Evolutionary conservation across 2,797 vertebrate species (phyloP).

Genomic region (Gymnodraco acuticeps): DNA sequence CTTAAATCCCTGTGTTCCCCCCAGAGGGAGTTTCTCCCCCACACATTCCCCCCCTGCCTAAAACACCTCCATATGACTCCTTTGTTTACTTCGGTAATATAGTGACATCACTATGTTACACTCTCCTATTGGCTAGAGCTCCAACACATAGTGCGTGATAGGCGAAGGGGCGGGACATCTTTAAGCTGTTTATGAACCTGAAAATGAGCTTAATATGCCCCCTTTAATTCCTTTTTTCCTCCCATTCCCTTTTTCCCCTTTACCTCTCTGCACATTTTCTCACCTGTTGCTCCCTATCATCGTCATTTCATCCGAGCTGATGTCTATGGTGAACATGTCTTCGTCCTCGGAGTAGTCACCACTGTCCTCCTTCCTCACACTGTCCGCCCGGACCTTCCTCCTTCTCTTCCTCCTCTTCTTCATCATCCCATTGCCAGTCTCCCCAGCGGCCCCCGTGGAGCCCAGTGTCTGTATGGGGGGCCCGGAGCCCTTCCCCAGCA

Average conservation of each 20-base stretch:
- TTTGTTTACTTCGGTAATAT: too few species aligned
- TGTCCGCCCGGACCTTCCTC: slow-evolving; percentile 91
- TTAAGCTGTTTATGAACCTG: too few species aligned
- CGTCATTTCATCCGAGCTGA: slow-evolving; percentile 90
- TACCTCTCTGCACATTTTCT: not conserved
- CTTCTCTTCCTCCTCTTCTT: slow-evolving; percentile 96
- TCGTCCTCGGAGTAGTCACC: slow-evolving; percentile 89
- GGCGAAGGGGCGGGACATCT: too few species aligned
- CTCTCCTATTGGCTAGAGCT: too few species aligned
- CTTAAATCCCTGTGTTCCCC: too few species aligned
- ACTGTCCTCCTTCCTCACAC: slow-evolving; percentile 88
- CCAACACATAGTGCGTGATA: too few species aligned
- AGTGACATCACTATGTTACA: too few species aligned
- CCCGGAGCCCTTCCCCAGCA: slow-evolving; percentile 80
- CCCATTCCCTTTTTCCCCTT: not conserved
- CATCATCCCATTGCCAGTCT: slow-evolving; percentile 42
- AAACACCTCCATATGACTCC: too few species aligned
- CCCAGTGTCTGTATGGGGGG: slow-evolving; percentile 65
- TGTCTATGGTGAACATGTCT: slow-evolving; percentile 95
- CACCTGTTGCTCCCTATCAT: slow-evolving; percentile 76
- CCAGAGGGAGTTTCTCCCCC: too few species aligned
- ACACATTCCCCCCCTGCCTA: too few species aligned
- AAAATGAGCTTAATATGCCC: too few species aligned
- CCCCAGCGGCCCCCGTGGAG: slow-evolving; percentile 63
- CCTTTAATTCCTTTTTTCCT: not conserved